Base-by-base conservation (phyloP, 1,140 invertebrate species). In the Zaprionus ornatus region DNA sequence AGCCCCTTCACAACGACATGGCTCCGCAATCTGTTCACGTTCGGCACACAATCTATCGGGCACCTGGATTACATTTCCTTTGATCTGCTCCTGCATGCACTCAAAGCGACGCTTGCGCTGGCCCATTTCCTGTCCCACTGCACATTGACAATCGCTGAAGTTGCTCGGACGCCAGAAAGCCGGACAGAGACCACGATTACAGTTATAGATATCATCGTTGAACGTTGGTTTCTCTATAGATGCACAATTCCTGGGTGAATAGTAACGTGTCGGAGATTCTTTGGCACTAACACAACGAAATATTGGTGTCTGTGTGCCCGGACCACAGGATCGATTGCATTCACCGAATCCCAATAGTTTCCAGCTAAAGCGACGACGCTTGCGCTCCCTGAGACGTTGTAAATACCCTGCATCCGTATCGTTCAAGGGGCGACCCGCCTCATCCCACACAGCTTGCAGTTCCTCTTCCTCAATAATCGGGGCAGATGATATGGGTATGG, bases 251-350 rank as follows among this genome's bases (percentile, higher is more conserved):
- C 94, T 94, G 25, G 96, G 95, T 0, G 94, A 93, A 4, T 96
- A 96, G 1, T 94, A 94, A 15, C 93, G 92, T 76, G 95, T 94
- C 1, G 93, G 93, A 25, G 94, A 93, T 45, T 94, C 94, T 40
- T 94, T 93, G 19, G 95, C 17, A 5, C 21, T 29, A 2, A 79
- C 93, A 79, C 96, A 97, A 10, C 94, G 93, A 50, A 95, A 93
- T 10, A 94, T 94, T 4, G 95, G 94, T 17, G 94, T 93, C 91
- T 96, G 96, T 7, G 93, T 93, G 95, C 97, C 97, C 91, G 96
- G 96, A 6, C 96, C 97, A 93, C 97, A 98, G 7, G 95, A 94
- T 85, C 95, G 95, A 13, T 95, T 95, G 91, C 97, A 98, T 74
- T 95, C 94, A 0, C 95, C 95, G 65, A 96, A 96, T 4, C 96